phyloP scores from a whole-genome alignment of 2,888 invertebrate species.

The Lasioglossum morio region DNA sequence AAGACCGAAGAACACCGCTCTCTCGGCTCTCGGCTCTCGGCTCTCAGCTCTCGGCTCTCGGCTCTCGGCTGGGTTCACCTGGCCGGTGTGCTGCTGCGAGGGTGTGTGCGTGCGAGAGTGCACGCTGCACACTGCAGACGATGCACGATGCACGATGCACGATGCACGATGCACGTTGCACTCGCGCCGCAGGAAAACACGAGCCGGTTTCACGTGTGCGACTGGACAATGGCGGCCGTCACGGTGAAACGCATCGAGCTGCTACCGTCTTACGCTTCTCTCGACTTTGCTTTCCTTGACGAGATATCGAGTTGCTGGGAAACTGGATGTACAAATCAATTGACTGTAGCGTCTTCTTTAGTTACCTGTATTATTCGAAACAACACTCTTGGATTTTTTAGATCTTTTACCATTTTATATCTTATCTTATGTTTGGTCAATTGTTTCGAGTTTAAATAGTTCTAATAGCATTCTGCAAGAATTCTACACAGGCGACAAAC shows the following conservation, averaged over 20 bases:
- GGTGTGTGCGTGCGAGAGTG: conserved; percentile 3
- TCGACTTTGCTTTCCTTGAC: conserved; percentile 8
- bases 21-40: conserved; percentile 5
- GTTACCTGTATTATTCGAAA: too few relatives aligned
- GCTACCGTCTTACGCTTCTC: conserved; percentile 76
- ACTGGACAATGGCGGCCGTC: conserved; percentile 77
- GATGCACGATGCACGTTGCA: conserved; percentile 21
- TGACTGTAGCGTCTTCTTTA: not conserved
- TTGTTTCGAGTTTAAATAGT: too few relatives aligned
- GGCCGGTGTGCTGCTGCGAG: not conserved
- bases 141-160: conserved; percentile 19
- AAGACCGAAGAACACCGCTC: conserved; percentile 49
- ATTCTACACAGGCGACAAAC: not conserved
- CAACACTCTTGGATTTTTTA: too few relatives aligned
- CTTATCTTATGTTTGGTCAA: too few relatives aligned
- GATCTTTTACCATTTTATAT: too few relatives aligned
- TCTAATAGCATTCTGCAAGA: not conserved
- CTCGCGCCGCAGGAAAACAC: conserved; percentile 34
- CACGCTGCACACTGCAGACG: conserved; percentile 16
- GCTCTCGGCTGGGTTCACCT: conserved; percentile 35
- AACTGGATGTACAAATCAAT: not conserved
- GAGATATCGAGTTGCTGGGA: not conserved
- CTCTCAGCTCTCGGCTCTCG: too few relatives aligned
- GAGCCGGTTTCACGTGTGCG: conserved; percentile 64
- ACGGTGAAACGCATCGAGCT: conserved; percentile 72